Base-by-base conservation (phyloP, 2,888 invertebrate species). In the Timema cristinae region DNA sequence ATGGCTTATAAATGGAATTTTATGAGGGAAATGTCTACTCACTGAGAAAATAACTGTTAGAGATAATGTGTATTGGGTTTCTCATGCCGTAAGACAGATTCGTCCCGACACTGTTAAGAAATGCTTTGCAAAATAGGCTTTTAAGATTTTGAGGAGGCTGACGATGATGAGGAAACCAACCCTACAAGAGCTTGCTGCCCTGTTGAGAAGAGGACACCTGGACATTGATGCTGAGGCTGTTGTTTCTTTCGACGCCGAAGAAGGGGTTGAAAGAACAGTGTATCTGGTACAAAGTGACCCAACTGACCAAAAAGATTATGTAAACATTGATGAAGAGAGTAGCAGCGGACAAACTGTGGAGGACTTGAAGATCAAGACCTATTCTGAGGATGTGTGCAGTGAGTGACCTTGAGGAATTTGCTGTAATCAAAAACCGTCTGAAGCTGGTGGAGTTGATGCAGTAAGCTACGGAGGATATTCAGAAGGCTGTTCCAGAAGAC, bases 381-480 rank as follows among this genome's bases (percentile, higher is more conserved):
- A 59, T n/a, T 15, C 9, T n/a, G 50, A 67, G 10, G 50, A 2
- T 67, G 7, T n/a, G n/a, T 67, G n/a, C 15, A n/a, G 50, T 49
- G 67, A 47, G 67, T 48, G 50, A 67, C 11, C 50, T 67, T 49
- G 15, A 50, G 67, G 13, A 50, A 67, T 50, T 49, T 67, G 50
- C 50, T 49, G 50, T 9, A 10, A 49, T 13, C 66, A 66, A 48
- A 6, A 67, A 67, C 49, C 0, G 49, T 67, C 49, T 13, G 50
- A 15, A 67, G 11, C 11, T 67, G n/a, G n/a, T n/a, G n/a, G n/a
- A n/a, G n/a, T n/a, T n/a, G 50, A 67, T 67, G 50, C 67, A 67
- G 50, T 11, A 10, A n/a, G 67, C 67, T 50, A 67, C 49, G n/a
- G 50, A 10, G 50, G 6, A 7, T 7, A 67, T 49, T n/a, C 4